Evolutionary conservation across 2,888 invertebrate species (phyloP), one percentile per base, ranked within the genome.

Genomic region (Flexamia atlantica): DNA sequence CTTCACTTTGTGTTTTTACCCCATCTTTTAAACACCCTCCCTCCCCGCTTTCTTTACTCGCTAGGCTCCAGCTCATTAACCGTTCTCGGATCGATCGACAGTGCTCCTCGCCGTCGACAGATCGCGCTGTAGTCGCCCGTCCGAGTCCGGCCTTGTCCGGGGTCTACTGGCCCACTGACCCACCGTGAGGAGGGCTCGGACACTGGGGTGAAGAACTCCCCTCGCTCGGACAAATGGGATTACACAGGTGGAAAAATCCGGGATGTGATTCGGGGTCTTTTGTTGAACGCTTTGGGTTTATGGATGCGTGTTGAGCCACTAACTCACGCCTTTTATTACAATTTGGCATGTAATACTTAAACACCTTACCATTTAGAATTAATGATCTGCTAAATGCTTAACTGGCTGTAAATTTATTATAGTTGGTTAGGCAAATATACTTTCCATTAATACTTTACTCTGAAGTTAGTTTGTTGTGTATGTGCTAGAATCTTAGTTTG

Each of bases 1-100:
- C 85, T 85, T 84, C 85, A 83, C 83, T 83, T 85, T 86, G 84
- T 84, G 82, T 85, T 85, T 84, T 84, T 82, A 85, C 83, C 85
- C 86, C 85, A 84, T 85, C 86, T 81, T 84, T 85, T 84, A 84
- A 84, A 84, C 85, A 85, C 82, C 82, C 84, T 80, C 36, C 36
- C 79, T 30, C 64, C 82, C 68, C 76, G 64, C 86, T 86, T 85
- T 85, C 83, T 83, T 83, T 85, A 64, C 86, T 85, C 81, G 84
- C 84, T 46, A 84, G 84, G 84, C 82, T 82, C 64, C 84, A 84
- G 84, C 84, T 84, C 84, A 84, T 84, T 85, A 83, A 85, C 81
- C 70, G 83, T 76, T 28, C 80, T 83, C 83, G 83, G 83, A 83
- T 83, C 85, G 83, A 84, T 84, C 80, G 14, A 28, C 68, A 4